Conservation (phyloP, 2,888 invertebrate genomes). For the Tipula vernalis region DNA sequence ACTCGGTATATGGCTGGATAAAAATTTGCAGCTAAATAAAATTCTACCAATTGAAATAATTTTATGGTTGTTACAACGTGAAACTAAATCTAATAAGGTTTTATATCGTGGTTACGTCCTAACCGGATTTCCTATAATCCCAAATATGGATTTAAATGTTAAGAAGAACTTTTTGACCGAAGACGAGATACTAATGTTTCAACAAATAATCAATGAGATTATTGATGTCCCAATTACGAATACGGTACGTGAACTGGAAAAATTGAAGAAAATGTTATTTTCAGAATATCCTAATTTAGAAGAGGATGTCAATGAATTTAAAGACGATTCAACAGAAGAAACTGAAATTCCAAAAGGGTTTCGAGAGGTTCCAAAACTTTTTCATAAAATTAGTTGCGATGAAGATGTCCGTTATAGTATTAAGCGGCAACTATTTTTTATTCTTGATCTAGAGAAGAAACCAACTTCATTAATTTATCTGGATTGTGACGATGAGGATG, state of each 20-base stretch:
- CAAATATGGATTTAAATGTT: constrained; percentile 20
- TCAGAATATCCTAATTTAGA: neutral
- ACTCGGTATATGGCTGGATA: constrained; percentile 45
- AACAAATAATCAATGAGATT: neutral
- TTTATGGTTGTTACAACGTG: constrained; percentile 39
- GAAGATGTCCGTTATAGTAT: neutral
- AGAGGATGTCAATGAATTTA: neutral
- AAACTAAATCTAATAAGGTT: constrained; percentile 39
- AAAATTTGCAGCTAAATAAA: constrained; percentile 42
- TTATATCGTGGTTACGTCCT: constrained; percentile 50
- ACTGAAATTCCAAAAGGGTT: neutral
- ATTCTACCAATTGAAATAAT: constrained; percentile 39
- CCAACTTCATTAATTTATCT: neutral
- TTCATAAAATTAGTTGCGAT: neutral
- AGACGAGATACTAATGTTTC: neutral
- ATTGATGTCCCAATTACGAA: neutral
- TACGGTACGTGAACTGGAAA: neutral
- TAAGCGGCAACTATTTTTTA: neutral
- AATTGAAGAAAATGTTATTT: neutral
- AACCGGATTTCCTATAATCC: constrained; percentile 51
- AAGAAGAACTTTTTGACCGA: neutral
- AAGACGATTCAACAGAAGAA: neutral
- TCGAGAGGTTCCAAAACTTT: neutral
- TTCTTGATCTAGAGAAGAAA: neutral
- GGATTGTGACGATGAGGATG: neutral